Conservation (phyloP, 1,140 invertebrate genomes). For the Ctenoplectra terminalis region DNA sequence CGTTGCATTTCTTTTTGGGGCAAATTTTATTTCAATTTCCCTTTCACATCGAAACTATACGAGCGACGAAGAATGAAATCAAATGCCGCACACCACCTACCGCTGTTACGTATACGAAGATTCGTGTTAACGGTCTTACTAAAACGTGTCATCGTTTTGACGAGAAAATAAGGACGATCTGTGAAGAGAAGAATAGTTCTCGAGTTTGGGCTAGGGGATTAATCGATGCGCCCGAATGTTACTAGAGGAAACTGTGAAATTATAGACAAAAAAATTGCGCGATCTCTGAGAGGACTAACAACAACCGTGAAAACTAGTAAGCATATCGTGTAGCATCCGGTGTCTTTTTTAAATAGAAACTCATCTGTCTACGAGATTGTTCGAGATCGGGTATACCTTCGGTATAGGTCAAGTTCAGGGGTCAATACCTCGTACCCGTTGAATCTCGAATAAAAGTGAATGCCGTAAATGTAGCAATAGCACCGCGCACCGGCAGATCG, state of each 20-base stretch:
- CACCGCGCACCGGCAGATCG: conserved; percentile 62
- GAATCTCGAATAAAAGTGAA: conserved; percentile 68
- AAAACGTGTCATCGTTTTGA: too few species aligned
- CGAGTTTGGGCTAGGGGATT: neutral
- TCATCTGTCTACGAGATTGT: neutral
- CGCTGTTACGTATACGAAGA: too few species aligned
- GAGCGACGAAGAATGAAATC: too few species aligned
- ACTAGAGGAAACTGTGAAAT: conserved; percentile 1
- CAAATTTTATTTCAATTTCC: too few species aligned
- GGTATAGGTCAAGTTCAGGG: conserved; percentile 69
- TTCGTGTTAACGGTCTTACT: too few species aligned
- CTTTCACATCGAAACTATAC: too few species aligned
- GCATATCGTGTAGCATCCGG: neutral
- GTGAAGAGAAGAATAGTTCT: neutral
- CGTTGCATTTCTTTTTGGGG: too few species aligned
- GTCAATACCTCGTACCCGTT: conserved; percentile 60
- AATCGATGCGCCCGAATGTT: neutral
- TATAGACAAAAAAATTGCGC: conserved; percentile 12
- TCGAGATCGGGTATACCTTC: conserved; percentile 29
- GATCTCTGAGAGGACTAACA: neutral
- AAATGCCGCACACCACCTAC: too few species aligned
- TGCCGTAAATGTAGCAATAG: conserved; percentile 64
- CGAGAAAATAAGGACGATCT: too few species aligned
- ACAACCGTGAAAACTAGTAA: neutral
- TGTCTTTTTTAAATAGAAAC: neutral